A percentile compares a stretch with the other conserved stretches of the same genome.
Evolutionary conservation across 1,140 invertebrate species (phyloP).

Genomic region (Habropoda laboriosa): DNA sequence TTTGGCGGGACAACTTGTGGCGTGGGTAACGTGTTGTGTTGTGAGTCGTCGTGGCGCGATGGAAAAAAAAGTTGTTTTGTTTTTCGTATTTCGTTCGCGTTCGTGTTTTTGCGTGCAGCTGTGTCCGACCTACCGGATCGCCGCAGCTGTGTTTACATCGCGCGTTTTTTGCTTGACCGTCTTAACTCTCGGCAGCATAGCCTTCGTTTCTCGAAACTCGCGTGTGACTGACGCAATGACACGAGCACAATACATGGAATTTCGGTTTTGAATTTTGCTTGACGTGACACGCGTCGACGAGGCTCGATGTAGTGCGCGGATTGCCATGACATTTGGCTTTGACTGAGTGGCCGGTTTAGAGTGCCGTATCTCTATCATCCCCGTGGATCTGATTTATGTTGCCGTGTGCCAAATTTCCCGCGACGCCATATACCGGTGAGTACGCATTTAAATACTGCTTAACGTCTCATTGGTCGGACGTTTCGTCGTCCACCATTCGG

Average conservation of each 20-base stretch:
- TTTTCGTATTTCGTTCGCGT: too few species aligned
- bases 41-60: too few species aligned
- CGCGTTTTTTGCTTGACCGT: conserved; percentile 24
- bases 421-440: conserved; percentile 48
- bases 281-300: conserved; percentile 73
- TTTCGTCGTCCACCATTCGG: too few species aligned
- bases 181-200: too few species aligned
- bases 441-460: conserved; percentile 43
- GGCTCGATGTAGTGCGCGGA: conserved; percentile 76
- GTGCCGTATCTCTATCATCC: conserved; percentile 68
- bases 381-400: conserved; percentile 69
- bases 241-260: conserved; percentile 79
- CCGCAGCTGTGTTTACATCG: not conserved
- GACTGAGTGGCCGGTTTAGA: conserved; percentile 77
- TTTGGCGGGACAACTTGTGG: not conserved
- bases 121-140: not conserved
- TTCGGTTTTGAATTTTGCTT: conserved; percentile 80
- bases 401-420: conserved; percentile 60
- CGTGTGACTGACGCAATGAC: conserved; percentile 73
- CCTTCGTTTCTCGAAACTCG: conserved; percentile 34
- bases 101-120: not conserved
- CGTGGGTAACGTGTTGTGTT: not conserved
- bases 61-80: too few species aligned
- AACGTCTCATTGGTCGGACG: not conserved
- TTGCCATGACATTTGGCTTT: conserved; percentile 78